phyloP scores from a whole-genome alignment of 2,113 vertebrate species.

The Gasterosteus aculeatus region DNA sequence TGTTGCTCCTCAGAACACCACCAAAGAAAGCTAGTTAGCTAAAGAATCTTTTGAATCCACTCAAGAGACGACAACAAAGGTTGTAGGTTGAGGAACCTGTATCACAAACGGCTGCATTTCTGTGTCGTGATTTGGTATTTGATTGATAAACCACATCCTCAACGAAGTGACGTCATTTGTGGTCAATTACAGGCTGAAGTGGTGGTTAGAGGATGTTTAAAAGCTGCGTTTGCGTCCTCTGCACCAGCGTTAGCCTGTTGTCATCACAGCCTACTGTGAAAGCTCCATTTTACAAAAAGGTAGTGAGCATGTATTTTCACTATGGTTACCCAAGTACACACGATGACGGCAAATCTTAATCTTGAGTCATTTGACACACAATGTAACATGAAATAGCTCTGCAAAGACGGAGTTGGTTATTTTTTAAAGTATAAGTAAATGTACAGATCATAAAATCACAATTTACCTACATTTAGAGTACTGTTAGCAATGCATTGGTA shows the following conservation, averaged over 20 bases:
- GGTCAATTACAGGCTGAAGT: slow-evolving; percentile 29
- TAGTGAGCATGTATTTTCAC: background rate
- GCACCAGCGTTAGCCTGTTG: background rate
- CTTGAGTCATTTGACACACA: background rate
- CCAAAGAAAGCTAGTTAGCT: background rate
- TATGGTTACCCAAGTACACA: background rate
- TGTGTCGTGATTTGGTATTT: background rate
- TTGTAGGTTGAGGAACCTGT: background rate
- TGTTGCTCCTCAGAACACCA: no score
- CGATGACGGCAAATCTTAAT: background rate
- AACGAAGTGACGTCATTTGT: background rate
- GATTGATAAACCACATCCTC: slow-evolving; percentile 13
- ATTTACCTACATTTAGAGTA: background rate
- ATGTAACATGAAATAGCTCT: background rate
- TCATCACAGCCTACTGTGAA: slow-evolving; percentile 38
- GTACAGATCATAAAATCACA: background rate
- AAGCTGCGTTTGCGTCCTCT: background rate
- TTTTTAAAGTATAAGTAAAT: background rate
- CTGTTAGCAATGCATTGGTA: background rate
- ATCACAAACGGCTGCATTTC: background rate
- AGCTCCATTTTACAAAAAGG: slow-evolving; percentile 25
- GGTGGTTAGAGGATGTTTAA: background rate
- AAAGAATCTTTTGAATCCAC: background rate
- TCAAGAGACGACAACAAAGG: background rate
- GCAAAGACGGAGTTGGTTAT: background rate